phyloP scores from a whole-genome alignment of 1,140 invertebrate genomes.

The Pseudomyrmex cubaensis region DNA sequence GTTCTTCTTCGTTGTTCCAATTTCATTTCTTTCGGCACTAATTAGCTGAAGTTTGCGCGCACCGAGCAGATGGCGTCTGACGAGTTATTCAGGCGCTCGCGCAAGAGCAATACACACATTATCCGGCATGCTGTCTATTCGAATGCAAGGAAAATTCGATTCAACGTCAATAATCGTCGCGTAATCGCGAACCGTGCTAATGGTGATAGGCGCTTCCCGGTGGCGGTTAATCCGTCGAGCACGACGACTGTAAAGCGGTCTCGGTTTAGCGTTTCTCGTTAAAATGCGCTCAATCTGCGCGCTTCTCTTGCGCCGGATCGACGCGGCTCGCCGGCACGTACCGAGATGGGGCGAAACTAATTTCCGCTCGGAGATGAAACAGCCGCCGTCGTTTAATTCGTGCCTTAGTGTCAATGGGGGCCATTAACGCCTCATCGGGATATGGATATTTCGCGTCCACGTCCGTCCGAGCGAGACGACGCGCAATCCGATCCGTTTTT shows the following conservation, averaged over 20 bases:
- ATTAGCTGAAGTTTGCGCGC: neutral
- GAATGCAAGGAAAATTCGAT: constrained; percentile 14
- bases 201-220: constrained; percentile 9
- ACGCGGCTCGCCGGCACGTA: constrained; percentile 50
- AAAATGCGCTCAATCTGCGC: constrained; percentile 63
- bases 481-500: constrained; percentile 5
- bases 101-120: neutral
- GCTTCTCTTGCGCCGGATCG: constrained; percentile 5
- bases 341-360: constrained; percentile 70
- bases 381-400: constrained; percentile 69
- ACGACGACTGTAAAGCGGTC: constrained; percentile 57
- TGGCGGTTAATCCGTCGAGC: constrained; percentile 66
- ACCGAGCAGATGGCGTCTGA: neutral
- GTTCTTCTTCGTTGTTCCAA: neutral
- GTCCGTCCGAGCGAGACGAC: neutral
- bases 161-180: constrained; percentile 30
- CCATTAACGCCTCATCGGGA: constrained; percentile 63
- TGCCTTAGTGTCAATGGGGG: constrained; percentile 67
- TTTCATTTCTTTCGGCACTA: neutral
- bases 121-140: constrained; percentile 7
- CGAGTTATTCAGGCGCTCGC: too few relatives aligned
- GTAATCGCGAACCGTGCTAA: constrained; percentile 19
- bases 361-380: constrained; percentile 72
- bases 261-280: constrained; percentile 55
- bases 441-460: constrained; percentile 45